A percentile compares a stretch with the other conserved stretches of the same genome.
These are phyloP conservation scores for Dinothrombium tinctorium DNA, from an alignment of 1,140 invertebrate genomes.

Conservation along the genomic window DNA sequence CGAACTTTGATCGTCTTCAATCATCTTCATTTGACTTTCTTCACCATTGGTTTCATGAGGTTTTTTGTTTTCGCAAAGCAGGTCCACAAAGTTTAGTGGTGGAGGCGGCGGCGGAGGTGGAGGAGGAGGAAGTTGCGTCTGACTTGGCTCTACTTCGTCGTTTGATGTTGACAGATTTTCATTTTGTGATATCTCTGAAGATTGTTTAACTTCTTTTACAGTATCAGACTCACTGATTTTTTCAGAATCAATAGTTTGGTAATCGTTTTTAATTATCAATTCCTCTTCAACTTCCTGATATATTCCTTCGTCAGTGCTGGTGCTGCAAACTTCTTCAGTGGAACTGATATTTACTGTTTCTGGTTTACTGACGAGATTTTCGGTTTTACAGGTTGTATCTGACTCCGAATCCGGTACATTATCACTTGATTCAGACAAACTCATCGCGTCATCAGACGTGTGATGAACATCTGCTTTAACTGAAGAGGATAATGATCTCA, in stretches of 20 bases:
- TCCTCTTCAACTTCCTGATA: slow-evolving; percentile 15
- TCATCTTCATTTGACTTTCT: background rate
- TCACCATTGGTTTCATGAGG: background rate
- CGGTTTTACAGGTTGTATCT: background rate
- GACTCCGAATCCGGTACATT: slow-evolving; percentile 11
- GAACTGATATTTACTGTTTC: background rate
- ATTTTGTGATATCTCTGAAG: background rate
- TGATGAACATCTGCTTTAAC: slow-evolving; percentile 15
- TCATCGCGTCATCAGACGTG: slow-evolving; percentile 10
- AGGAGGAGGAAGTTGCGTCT: slow-evolving; percentile 29
- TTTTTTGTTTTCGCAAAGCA: background rate
- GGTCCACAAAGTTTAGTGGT: slow-evolving; percentile 11
- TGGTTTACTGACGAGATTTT: background rate
- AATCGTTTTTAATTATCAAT: background rate
- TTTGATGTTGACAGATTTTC: slow-evolving; percentile 3
- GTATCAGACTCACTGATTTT: background rate
- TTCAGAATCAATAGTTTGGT: background rate
- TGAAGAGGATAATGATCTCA: background rate
- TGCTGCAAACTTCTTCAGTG: slow-evolving; percentile 8
- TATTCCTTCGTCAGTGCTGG: slow-evolving; percentile 16
- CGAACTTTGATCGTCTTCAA: background rate
- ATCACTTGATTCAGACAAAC: slow-evolving; percentile 12
- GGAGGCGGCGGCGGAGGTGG: slow-evolving; percentile 29
- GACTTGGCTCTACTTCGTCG: background rate
- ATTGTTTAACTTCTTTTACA: background rate